phyloP scores from a whole-genome alignment of 2,797 vertebrate genomes.

The Hirundo rustica region DNA sequence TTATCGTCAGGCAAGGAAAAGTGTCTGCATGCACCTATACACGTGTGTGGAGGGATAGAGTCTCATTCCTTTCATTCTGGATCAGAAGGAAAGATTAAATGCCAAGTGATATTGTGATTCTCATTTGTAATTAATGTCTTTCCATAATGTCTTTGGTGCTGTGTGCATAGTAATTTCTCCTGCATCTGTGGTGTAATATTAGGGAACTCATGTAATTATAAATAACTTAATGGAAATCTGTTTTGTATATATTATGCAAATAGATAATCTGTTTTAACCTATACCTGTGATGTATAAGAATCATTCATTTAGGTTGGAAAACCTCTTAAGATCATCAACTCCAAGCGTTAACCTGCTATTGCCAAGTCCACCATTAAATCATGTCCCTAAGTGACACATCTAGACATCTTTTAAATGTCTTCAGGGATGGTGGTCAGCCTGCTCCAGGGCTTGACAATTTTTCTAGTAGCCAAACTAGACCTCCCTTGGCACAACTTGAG shows the following conservation, averaged over 20 bases:
- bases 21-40: neutral
- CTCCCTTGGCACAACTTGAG: neutral
- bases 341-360: neutral
- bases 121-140: neutral
- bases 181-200: neutral
- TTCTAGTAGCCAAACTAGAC: neutral
- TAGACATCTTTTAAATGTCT: neutral
- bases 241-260: neutral
- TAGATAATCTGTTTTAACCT: neutral
- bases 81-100: neutral
- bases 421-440: neutral
- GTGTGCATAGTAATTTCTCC: neutral
- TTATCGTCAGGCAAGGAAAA: conserved; percentile 32
- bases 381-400: neutral
- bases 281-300: neutral
- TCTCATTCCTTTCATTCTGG: neutral
- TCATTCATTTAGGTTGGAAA: neutral
- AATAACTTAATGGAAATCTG: neutral
- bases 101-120: neutral
- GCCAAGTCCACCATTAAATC: neutral
- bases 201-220: neutral
- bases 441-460: neutral
- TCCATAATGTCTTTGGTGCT: neutral
- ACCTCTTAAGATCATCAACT: neutral
- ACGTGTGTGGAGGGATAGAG: neutral